Conservation (phyloP, 2,113 vertebrate species). For the Ptilorrhoa leucosticta region DNA sequence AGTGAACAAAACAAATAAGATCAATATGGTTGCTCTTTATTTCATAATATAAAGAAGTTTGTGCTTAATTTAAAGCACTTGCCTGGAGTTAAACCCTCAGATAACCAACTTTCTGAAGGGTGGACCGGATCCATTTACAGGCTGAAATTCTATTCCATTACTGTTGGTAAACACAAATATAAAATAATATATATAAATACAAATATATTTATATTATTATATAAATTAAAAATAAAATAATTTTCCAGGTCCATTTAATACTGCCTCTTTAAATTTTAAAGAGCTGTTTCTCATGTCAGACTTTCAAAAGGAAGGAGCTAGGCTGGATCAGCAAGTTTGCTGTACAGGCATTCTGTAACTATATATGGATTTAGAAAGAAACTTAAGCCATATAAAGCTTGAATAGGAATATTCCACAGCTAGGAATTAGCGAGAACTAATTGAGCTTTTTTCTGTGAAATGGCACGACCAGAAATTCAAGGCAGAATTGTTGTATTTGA, state of each 20-base stretch:
- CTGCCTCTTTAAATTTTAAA: not conserved
- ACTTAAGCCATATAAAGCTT: not conserved
- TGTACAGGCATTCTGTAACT: not conserved
- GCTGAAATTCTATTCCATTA: not conserved
- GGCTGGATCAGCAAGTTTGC: not conserved
- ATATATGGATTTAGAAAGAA: not conserved
- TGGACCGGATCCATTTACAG: not conserved
- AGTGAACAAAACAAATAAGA: not conserved
- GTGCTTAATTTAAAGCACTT: not conserved
- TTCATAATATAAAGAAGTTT: not conserved
- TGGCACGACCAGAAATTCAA: not conserved
- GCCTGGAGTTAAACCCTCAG: not conserved
- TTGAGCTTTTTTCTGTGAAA: not conserved
- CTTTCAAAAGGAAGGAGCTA: not conserved
- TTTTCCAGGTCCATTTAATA: not conserved
- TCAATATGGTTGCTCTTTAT: not conserved
- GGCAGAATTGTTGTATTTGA: not conserved
- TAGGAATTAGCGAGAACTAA: not conserved
- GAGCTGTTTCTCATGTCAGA: not conserved
- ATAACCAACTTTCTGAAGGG: not conserved
- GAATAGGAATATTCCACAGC: not conserved
- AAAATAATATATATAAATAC: not conserved
- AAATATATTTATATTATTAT: not conserved
- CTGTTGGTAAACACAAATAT: not conserved
- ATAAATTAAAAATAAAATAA: not conserved